These are phyloP conservation scores for Thunnus maccoyii DNA, from an alignment of 2,113 vertebrate genomes.

Conservation along the genomic window DNA sequence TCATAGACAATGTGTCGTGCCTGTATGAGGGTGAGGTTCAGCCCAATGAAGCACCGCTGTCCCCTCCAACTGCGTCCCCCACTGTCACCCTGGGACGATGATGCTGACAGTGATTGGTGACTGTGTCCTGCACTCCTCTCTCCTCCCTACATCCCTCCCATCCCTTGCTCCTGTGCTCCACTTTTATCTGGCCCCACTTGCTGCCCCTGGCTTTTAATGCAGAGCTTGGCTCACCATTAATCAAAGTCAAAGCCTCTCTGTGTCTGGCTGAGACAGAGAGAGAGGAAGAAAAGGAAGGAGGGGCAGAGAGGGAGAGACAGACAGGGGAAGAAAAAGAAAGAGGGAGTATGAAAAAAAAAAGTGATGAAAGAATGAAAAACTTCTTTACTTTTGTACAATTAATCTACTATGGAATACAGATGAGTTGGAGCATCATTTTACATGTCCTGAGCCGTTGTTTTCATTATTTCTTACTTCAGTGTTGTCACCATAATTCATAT, in stretches of 20 bases:
- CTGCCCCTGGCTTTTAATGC: conserved; percentile 83
- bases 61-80: conserved; percentile 66
- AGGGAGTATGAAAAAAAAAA: conserved; percentile 38
- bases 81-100: conserved; percentile 75
- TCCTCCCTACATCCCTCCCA: conserved; percentile 63
- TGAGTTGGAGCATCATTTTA: conserved; percentile 37
- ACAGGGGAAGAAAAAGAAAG: conserved; percentile 18
- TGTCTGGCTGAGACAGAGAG: conserved; percentile 68
- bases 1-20: conserved; percentile 69
- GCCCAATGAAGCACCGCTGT: conserved; percentile 74
- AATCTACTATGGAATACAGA: conserved; percentile 61
- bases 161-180: conserved; percentile 75
- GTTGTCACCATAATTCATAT: conserved; percentile 23
- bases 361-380: conserved; percentile 58
- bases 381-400: conserved; percentile 49
- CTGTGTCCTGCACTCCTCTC: conserved; percentile 74
- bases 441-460: conserved; percentile 38
- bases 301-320: conserved; percentile 24
- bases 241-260: conserved; percentile 82
- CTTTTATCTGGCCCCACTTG: conserved; percentile 79
- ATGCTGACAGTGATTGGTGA: conserved; percentile 83
- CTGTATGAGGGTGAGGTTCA: conserved; percentile 70
- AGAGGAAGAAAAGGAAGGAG: conserved; percentile 22
- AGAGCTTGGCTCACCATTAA: conserved; percentile 83
- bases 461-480: conserved; percentile 12